These are phyloP conservation scores for Morinoia aosen DNA, from an alignment of 2,888 invertebrate species.

Conservation along the genomic window DNA sequence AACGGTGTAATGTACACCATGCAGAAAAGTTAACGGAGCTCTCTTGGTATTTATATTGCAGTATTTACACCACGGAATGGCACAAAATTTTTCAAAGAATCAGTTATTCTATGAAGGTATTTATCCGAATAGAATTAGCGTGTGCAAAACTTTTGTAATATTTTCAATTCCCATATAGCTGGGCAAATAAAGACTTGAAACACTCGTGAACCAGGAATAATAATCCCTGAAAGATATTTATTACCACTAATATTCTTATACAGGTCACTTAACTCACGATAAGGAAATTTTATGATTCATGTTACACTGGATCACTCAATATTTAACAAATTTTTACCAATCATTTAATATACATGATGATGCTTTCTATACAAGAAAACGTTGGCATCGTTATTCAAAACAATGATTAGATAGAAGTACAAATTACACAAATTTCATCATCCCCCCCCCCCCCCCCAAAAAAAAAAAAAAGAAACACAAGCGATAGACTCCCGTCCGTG, in stretches of 20 bases:
- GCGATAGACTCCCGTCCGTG: background rate
- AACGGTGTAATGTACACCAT: no score
- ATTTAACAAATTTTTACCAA: background rate
- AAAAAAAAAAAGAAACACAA: background rate
- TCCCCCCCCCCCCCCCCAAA: no score
- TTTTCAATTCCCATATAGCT: background rate
- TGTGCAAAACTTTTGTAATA: background rate
- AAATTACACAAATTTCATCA: no score
- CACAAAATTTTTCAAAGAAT: background rate
- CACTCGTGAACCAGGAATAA: background rate
- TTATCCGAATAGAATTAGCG: background rate
- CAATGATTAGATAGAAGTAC: no score
- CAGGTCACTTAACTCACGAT: background rate
- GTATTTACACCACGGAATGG: background rate
- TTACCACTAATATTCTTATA: background rate
- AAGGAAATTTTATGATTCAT: background rate
- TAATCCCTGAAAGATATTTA: background rate
- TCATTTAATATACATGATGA: background rate
- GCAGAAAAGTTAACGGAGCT: no score
- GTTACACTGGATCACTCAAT: background rate
- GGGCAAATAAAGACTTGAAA: background rate
- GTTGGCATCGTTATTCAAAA: no score
- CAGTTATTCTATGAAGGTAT: background rate
- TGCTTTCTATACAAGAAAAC: no score
- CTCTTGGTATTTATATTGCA: background rate